phyloP scores from a whole-genome alignment of 1,140 invertebrate species.

The Dolichoris vasculosae region DNA sequence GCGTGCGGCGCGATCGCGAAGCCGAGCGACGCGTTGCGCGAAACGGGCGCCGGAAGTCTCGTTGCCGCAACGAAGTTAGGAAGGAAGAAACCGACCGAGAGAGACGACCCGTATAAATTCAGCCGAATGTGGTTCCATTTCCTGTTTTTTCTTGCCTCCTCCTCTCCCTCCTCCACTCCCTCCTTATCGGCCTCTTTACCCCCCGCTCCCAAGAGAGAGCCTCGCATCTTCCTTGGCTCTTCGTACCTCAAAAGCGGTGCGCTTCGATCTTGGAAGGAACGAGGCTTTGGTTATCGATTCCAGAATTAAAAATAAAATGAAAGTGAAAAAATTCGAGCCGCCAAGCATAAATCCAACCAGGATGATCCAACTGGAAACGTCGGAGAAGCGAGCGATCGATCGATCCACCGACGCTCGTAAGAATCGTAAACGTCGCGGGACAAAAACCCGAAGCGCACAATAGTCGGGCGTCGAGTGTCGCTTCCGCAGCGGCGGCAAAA shows the following conservation, averaged over 20 bases:
- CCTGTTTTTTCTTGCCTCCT: conserved; percentile 23
- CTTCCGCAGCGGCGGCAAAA: background rate
- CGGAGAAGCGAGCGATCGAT: too few relatives aligned
- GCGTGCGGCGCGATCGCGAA: too few relatives aligned
- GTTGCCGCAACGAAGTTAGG: conserved; percentile 27
- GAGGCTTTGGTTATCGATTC: too few relatives aligned
- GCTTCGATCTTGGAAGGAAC: too few relatives aligned
- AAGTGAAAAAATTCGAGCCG: too few relatives aligned
- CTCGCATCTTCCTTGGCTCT: too few relatives aligned
- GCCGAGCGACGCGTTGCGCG: conserved; percentile 26
- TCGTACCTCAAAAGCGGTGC: too few relatives aligned
- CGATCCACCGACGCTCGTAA: background rate
- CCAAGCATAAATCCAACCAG: too few relatives aligned
- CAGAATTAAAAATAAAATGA: too few relatives aligned
- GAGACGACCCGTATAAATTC: background rate
- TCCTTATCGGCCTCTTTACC: background rate
- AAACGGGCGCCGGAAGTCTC: conserved; percentile 25
- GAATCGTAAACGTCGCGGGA: background rate
- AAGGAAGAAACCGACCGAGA: conserved; percentile 10
- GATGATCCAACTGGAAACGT: too few relatives aligned
- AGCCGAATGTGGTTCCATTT: conserved; percentile 28
- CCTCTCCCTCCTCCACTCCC: background rate
- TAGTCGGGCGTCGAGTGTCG: background rate
- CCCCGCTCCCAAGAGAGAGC: too few relatives aligned
- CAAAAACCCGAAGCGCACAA: background rate